Evolutionary conservation across 2,797 vertebrate genomes (phyloP).

Genomic region (Ctenopoma kingsleyae): DNA sequence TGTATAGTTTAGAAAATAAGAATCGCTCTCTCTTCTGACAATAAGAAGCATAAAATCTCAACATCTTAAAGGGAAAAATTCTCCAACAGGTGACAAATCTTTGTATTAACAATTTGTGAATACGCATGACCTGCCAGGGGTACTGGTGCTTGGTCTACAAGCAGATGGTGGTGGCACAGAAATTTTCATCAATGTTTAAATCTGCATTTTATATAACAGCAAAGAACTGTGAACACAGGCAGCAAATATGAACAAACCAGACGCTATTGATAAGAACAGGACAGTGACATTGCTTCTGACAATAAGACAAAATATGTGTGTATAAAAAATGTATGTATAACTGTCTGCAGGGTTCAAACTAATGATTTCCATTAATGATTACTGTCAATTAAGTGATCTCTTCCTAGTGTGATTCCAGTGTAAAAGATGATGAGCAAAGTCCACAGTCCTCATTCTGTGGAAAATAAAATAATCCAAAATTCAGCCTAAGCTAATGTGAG

Average conservation of each 20-base stretch:
- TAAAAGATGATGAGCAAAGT: not conserved
- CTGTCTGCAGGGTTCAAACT: constrained; percentile 19
- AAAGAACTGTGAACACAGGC: constrained; percentile 9
- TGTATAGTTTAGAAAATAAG: constrained; percentile 60
- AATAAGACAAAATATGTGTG: constrained; percentile 19
- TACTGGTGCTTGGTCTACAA: constrained; percentile 36
- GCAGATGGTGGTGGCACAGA: constrained; percentile 41
- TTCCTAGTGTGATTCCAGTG: not conserved
- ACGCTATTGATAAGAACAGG: constrained; percentile 36
- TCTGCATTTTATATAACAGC: constrained; percentile 38
- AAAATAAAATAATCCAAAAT: constrained; percentile 5
- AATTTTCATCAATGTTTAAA: constrained; percentile 31
- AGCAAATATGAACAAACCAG: constrained; percentile 20
- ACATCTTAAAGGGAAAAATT: constrained; percentile 56
- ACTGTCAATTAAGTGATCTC: not conserved
- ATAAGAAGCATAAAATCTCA: constrained; percentile 62
- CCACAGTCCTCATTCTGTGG: not conserved
- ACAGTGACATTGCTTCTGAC: constrained; percentile 23
- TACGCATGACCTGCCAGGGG: constrained; percentile 66
- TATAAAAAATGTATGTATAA: constrained; percentile 10
- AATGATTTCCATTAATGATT: constrained; percentile 30
- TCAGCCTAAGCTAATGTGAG: not conserved
- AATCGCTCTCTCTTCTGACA: constrained; percentile 50
- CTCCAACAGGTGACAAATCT: constrained; percentile 76
- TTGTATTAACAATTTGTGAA: constrained; percentile 60